phyloP scores from a whole-genome alignment of 2,888 invertebrate species.

The Laspeyria flexula region DNA sequence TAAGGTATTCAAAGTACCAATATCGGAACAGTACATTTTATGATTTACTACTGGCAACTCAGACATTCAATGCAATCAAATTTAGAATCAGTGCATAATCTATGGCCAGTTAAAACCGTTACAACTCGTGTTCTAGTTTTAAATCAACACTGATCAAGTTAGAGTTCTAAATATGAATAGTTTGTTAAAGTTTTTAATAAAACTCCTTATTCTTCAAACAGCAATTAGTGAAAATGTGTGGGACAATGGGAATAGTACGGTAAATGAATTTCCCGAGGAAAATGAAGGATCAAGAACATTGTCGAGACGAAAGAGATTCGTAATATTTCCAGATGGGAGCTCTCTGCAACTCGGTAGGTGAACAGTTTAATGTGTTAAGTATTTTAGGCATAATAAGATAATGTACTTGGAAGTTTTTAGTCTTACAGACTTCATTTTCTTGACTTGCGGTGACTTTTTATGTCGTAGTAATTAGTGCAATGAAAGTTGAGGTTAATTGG shows the following conservation, averaged over 20 bases:
- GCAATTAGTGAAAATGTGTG: constrained; percentile 53
- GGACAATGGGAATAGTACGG: constrained; percentile 50
- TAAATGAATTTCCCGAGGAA: constrained; percentile 49
- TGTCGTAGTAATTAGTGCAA: not conserved
- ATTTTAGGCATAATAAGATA: constrained; percentile 33
- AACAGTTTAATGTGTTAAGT: constrained; percentile 43
- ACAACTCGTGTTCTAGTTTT: constrained; percentile 31
- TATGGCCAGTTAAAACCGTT: constrained; percentile 32
- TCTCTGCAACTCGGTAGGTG: constrained; percentile 86
- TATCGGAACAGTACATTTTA: constrained; percentile 64
- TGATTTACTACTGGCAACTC: constrained; percentile 59
- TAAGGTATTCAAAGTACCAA: constrained; percentile 50
- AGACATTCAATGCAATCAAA: constrained; percentile 29
- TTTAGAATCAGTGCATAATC: constrained; percentile 12
- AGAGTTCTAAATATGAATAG: constrained; percentile 35
- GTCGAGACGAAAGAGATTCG: constrained; percentile 85
- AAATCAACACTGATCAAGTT: constrained; percentile 9
- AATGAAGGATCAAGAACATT: constrained; percentile 62
- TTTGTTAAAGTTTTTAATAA: constrained; percentile 32
- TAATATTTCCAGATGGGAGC: constrained; percentile 87
- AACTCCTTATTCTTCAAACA: constrained; percentile 47
- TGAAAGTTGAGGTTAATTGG: constrained; percentile 2
- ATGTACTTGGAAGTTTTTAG: constrained; percentile 4
- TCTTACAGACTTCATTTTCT: not conserved
- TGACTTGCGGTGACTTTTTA: not conserved